These are phyloP conservation scores for Agrotis puta DNA, from an alignment of 2,888 invertebrate species.

Conservation along the genomic window DNA sequence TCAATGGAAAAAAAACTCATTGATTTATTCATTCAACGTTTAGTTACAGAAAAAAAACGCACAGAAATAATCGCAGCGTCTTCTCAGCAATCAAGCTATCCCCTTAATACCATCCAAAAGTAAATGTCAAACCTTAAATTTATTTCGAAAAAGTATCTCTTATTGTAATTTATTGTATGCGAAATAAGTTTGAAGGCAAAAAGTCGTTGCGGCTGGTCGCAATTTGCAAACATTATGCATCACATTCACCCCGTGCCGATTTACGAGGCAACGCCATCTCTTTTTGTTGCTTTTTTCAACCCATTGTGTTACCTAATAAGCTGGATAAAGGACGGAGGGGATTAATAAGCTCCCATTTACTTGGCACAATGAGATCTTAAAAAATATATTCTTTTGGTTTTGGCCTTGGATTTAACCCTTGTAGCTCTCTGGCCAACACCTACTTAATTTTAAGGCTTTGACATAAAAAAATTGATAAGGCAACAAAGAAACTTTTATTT, in stretches of 20 bases:
- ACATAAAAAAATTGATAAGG: slow-evolving; percentile 9
- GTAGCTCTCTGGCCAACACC: not conserved
- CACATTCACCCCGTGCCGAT: slow-evolving; percentile 68
- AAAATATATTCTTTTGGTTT: slow-evolving; percentile 34
- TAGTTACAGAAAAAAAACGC: not conserved
- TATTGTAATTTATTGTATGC: slow-evolving; percentile 79
- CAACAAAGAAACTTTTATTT: not conserved
- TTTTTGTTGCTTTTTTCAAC: slow-evolving; percentile 53
- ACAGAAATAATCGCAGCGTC: slow-evolving; percentile 17
- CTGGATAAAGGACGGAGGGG: slow-evolving; percentile 49
- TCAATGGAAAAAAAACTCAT: not conserved
- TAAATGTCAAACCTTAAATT: slow-evolving; percentile 77
- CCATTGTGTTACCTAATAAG: slow-evolving; percentile 71
- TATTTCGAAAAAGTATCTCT: slow-evolving; percentile 72
- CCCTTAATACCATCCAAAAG: slow-evolving; percentile 55
- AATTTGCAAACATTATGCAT: slow-evolving; percentile 83
- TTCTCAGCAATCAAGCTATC: slow-evolving; percentile 26
- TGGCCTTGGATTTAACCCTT: slow-evolving; percentile 23
- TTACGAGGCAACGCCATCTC: slow-evolving; percentile 59
- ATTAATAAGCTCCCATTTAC: slow-evolving; percentile 61
- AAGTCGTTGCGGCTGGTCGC: slow-evolving; percentile 69
- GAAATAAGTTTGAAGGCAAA: slow-evolving; percentile 77
- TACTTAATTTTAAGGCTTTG: not conserved
- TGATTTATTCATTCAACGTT: slow-evolving; percentile 14
- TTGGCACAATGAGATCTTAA: slow-evolving; percentile 45